These are phyloP conservation scores for Cyphomyrus discorhynchus DNA, from an alignment of 2,113 vertebrate species.

Conservation along the genomic window DNA sequence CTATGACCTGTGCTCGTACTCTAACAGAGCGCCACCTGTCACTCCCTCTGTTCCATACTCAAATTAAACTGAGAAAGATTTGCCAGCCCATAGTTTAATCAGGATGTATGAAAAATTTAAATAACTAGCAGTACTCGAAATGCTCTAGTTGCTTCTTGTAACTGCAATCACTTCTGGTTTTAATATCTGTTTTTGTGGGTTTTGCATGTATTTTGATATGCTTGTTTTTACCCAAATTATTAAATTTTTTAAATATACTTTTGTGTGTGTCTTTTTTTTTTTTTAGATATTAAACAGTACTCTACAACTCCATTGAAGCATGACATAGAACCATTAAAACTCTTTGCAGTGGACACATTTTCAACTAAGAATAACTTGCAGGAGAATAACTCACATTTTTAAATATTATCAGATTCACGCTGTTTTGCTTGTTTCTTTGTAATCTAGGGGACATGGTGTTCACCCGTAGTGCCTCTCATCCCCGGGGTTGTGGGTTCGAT, in stretches of 20 bases:
- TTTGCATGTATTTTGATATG: neutral
- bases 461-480: neutral
- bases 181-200: neutral
- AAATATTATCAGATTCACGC: neutral
- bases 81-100: neutral
- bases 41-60: neutral
- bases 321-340: neutral
- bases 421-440: slow-evolving; percentile 13
- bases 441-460: slow-evolving; percentile 13
- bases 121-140: neutral
- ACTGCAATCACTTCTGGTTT: neutral
- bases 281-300: neutral
- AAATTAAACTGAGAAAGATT: neutral
- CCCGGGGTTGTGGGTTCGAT: neutral
- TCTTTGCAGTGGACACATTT: neutral
- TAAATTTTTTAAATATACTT: neutral
- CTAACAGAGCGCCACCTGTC: neutral
- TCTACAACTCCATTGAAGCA: neutral
- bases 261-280: neutral
- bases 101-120: neutral
- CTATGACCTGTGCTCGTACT: neutral
- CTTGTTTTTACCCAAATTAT: neutral
- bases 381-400: neutral
- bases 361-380: neutral
- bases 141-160: neutral